A percentile compares a stretch with the other conserved stretches of the same genome.
Evolutionary conservation across 2,797 vertebrate genomes (phyloP).

Genomic region (Poecilia velifera): DNA sequence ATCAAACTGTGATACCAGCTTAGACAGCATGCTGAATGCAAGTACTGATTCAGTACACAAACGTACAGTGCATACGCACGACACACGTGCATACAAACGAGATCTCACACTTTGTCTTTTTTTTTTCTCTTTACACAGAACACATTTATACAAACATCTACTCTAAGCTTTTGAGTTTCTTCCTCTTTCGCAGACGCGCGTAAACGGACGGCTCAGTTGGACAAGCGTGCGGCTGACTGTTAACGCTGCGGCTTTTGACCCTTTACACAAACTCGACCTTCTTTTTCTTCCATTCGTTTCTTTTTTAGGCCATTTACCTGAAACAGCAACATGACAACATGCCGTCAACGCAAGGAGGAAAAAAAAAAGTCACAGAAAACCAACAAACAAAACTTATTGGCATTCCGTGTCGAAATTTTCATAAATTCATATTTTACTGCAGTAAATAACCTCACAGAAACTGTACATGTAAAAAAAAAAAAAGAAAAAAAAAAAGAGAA

Average conservation of each 20-base stretch:
- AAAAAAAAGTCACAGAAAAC: not conserved
- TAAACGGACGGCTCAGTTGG: slow-evolving; percentile 44
- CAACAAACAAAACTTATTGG: not conserved
- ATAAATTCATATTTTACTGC: not conserved
- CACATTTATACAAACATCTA: slow-evolving; percentile 48
- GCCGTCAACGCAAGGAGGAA: slow-evolving; percentile 28
- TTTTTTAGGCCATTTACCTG: slow-evolving; percentile 56
- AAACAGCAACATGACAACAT: slow-evolving; percentile 54
- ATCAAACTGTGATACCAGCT: slow-evolving; percentile 78
- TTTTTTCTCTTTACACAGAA: slow-evolving; percentile 31
- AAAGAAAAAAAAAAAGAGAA: not conserved
- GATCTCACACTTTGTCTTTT: slow-evolving; percentile 33
- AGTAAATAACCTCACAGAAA: not conserved
- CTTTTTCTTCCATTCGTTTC: slow-evolving; percentile 30
- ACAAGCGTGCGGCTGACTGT: slow-evolving; percentile 64
- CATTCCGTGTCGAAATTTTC: not conserved
- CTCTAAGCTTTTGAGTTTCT: not conserved
- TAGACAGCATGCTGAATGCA: slow-evolving; percentile 81
- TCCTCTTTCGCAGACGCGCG: slow-evolving; percentile 12
- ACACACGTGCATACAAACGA: slow-evolving; percentile 68
- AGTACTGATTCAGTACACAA: slow-evolving; percentile 85
- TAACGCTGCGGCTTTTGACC: slow-evolving; percentile 61
- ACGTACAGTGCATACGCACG: slow-evolving; percentile 68
- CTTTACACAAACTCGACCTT: slow-evolving; percentile 31
- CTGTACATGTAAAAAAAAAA: not conserved